Conservation (phyloP, 53 echinoderm and acorn worm genomes). For the Hippasteria phrygiana region DNA sequence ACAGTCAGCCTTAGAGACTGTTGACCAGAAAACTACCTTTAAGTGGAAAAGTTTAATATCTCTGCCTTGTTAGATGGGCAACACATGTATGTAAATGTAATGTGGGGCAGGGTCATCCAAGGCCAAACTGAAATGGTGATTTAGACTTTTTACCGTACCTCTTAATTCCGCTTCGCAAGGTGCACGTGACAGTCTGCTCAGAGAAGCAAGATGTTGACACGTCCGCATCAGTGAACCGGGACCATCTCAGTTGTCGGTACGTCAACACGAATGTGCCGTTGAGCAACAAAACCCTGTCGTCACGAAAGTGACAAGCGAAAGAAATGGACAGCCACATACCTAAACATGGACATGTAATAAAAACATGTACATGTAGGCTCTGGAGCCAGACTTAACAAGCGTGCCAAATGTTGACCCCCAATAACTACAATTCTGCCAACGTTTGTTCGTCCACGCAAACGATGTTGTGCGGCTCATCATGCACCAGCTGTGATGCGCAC, state of each 20-base stretch:
- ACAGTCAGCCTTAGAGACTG: too few relatives aligned
- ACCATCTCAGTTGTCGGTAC: too few relatives aligned
- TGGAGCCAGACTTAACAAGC: background rate
- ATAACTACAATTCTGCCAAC: background rate
- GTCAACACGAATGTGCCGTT: background rate
- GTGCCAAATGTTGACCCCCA: background rate
- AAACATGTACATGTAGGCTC: too few relatives aligned
- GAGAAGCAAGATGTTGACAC: background rate
- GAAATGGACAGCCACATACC: too few relatives aligned
- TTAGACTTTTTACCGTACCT: background rate
- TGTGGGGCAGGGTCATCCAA: too few relatives aligned
- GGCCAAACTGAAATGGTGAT: too few relatives aligned
- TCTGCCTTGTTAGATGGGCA: too few relatives aligned
- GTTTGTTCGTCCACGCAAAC: background rate
- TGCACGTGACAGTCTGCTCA: background rate
- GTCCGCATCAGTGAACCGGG: background rate
- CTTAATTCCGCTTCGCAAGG: background rate
- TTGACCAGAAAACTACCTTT: too few relatives aligned
- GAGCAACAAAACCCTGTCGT: background rate
- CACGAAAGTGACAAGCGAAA: background rate
- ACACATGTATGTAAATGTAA: too few relatives aligned
- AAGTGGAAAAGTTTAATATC: too few relatives aligned
- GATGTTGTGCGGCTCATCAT: background rate
- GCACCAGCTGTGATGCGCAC: background rate
- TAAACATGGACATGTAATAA: too few relatives aligned